Conservation (phyloP, 1,140 invertebrate genomes). For the Macrosteles quadrilineatus region DNA sequence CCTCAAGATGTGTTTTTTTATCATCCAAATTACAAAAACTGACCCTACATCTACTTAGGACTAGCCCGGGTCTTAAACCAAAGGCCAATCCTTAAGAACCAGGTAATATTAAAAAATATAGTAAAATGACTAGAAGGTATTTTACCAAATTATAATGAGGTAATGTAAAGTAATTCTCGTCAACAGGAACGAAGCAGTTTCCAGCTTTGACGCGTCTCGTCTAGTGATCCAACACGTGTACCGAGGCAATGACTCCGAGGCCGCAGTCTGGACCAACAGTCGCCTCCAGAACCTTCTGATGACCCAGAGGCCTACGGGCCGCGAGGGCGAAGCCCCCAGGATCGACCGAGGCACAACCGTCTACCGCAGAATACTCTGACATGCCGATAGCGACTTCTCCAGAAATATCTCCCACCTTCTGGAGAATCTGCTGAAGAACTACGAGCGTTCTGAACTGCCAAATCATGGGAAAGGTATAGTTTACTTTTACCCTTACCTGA, state of each 20-base stretch:
- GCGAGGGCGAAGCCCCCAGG: background rate
- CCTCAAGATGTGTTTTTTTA: too few species aligned
- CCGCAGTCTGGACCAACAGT: constrained; percentile 13
- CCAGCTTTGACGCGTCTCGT: background rate
- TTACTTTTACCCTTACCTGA: too few species aligned
- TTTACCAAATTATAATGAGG: too few species aligned
- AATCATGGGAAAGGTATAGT: constrained; percentile 75
- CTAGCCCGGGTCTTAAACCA: too few species aligned
- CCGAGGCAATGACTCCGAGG: background rate
- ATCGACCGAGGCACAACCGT: background rate
- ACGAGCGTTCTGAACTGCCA: constrained; percentile 87
- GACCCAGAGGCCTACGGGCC: background rate
- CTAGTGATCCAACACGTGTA: constrained; percentile 16
- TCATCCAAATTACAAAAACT: too few species aligned
- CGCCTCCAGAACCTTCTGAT: background rate
- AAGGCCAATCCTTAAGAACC: too few species aligned
- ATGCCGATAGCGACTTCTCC: constrained; percentile 18
- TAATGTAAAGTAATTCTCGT: too few species aligned
- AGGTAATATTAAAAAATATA: too few species aligned
- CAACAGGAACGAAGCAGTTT: background rate
- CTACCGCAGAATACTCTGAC: background rate
- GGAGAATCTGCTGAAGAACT: constrained; percentile 84
- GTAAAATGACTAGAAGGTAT: too few species aligned
- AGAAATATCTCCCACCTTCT: constrained; percentile 77
- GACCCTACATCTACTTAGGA: too few species aligned